Evolutionary conservation across 1,140 invertebrate genomes (phyloP).

Genomic region (Drepana arcuata): DNA sequence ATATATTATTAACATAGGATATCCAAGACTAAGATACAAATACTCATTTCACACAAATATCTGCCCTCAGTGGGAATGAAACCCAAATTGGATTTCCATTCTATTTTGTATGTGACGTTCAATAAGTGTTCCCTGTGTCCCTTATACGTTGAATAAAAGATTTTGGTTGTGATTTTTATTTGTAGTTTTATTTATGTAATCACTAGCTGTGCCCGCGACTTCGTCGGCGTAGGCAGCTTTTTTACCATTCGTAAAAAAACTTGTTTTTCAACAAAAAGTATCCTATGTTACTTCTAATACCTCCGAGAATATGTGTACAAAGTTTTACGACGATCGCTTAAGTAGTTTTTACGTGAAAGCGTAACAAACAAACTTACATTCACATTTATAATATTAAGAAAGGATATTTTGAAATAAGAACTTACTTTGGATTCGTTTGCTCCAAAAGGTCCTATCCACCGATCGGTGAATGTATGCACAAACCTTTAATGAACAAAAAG

Average conservation of each 20-base stretch:
- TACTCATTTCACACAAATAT: background rate
- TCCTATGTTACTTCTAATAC: background rate
- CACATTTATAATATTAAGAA: background rate
- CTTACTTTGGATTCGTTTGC: conserved; percentile 24
- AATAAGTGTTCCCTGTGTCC: too few species aligned
- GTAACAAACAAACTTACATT: background rate
- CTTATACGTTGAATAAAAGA: too few species aligned
- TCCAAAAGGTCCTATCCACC: conserved; percentile 36
- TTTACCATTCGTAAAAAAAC: background rate
- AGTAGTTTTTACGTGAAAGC: background rate
- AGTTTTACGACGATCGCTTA: background rate
- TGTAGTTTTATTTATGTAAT: too few species aligned
- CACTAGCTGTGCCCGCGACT: too few species aligned
- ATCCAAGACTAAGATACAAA: too few species aligned
- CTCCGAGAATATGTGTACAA: background rate
- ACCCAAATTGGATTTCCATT: too few species aligned
- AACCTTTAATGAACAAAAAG: conserved; percentile 20
- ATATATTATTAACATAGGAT: too few species aligned
- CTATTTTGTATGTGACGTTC: too few species aligned
- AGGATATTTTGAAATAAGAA: conserved; percentile 1
- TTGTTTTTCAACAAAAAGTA: background rate
- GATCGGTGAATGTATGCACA: conserved; percentile 26
- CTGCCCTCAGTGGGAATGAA: too few species aligned
- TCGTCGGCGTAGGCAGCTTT: too few species aligned
- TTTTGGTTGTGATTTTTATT: too few species aligned